A percentile compares a stretch with the other conserved stretches of the same genome.
These are phyloP conservation scores for Microcebus lehilahytsara DNA, from an alignment of 2,113 vertebrate species.

Conservation along the genomic window DNA sequence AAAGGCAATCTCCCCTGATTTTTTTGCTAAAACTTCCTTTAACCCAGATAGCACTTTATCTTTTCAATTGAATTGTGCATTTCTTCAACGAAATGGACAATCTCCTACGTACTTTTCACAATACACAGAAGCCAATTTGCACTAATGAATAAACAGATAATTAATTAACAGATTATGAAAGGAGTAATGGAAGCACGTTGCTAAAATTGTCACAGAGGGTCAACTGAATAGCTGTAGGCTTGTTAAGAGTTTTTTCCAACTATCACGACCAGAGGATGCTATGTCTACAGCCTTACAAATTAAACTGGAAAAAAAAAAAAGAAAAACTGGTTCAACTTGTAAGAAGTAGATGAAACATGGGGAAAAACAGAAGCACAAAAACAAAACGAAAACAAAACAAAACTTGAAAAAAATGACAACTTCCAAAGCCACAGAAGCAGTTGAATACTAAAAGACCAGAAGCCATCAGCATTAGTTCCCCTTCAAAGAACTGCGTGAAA, in stretches of 20 bases:
- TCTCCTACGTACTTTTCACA: background rate
- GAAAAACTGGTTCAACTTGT: background rate
- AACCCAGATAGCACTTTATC: background rate
- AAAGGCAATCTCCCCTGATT: background rate
- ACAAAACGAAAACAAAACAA: background rate
- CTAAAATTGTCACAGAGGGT: background rate
- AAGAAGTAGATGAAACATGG: background rate
- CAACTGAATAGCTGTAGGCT: background rate
- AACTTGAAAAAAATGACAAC: background rate
- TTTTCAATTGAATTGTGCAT: background rate
- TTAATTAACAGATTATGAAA: background rate
- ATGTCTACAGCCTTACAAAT: background rate
- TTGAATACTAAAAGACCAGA: background rate
- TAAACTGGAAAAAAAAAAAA: background rate
- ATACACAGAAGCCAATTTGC: background rate
- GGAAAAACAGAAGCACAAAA: background rate
- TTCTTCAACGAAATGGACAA: background rate
- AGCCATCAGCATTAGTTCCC: constrained; percentile 30
- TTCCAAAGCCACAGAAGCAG: background rate
- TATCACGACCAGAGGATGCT: background rate
- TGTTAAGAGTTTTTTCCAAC: background rate
- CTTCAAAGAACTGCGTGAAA: constrained; percentile 34
- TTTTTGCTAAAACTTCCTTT: background rate
- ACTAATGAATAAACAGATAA: background rate
- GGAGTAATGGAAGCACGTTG: background rate